Conservation (phyloP, 2,113 vertebrate genomes). For the Arizona elegans region DNA sequence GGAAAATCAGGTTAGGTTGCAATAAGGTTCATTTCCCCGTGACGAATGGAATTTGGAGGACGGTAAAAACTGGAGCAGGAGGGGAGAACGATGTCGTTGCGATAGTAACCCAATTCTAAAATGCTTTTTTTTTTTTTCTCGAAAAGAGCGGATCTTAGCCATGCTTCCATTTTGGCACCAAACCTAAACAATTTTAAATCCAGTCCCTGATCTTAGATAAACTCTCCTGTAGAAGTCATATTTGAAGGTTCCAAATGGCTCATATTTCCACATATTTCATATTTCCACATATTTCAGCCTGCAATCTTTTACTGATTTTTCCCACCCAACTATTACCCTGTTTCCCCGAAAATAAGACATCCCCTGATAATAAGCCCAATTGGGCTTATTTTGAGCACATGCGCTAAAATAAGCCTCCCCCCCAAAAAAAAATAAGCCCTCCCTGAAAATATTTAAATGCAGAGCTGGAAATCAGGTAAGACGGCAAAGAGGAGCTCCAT, state of each 20-base stretch:
- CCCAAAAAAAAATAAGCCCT: too few relatives aligned
- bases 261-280: background rate
- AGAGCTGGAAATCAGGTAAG: too few relatives aligned
- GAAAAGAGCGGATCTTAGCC: background rate
- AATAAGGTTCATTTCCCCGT: background rate
- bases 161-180: background rate
- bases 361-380: too few relatives aligned
- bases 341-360: too few relatives aligned
- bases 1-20: background rate
- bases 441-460: too few relatives aligned
- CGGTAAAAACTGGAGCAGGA: background rate
- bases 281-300: background rate
- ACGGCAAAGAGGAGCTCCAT: too few relatives aligned
- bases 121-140: background rate
- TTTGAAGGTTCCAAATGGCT: background rate
- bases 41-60: background rate
- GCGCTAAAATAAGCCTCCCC: too few relatives aligned
- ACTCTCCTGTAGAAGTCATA: background rate
- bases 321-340: background rate
- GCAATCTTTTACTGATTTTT: background rate
- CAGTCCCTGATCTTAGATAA: background rate
- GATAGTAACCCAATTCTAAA: background rate
- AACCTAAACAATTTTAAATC: background rate
- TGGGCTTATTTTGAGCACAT: too few relatives aligned
- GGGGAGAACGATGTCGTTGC: background rate